Base-by-base conservation (phyloP, 2,888 invertebrate genomes). In the Rhorus exstirpatorius region DNA sequence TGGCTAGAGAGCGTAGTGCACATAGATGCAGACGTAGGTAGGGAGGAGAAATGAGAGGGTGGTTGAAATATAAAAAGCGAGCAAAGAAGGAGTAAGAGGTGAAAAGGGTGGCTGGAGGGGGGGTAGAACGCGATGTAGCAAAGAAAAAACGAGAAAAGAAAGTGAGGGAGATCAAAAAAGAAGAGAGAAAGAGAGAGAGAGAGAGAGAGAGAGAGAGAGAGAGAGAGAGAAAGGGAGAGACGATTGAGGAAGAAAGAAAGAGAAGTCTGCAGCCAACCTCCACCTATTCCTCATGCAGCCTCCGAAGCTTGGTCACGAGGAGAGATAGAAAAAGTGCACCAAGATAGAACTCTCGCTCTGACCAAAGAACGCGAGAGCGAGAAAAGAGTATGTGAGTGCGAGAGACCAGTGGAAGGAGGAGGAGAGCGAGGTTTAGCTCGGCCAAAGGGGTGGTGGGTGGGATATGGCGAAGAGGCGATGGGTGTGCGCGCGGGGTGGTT, bases 101-200 rank as follows among this genome's bases (percentile, higher is more conserved):
- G 88, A 91, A 91, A 82, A 78, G 90, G 87, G 87, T 89, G 89
- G 87, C 86, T 88, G 88, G 86, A 85, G 89, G 85, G 55, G 44
- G 55, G 68, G 65, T 6, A 14, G 44, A 26, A 53, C 21, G 63
- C 63, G 63, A 26, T 75, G 44, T 55, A 46, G 67, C 31, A 35
- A 67, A 76, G 68, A 82, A 65, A 65, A 79, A 75, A 65, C 21
- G 38, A 65, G 65, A 58, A 67, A 77, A 31, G 70, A 79, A 78
- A 83, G 71, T 51, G 60, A 41, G 44, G 49, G 79, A 82, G 63
- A 79, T 63, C 55, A 58, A 70, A 46, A 77, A 68, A 78, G 76
- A 80, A 81, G 72, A 46, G 26, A 67, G 31, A 51, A 24, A 46
- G 46, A 65, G 17, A 67, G 19, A 49, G 49, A 38, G 38, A 3